A percentile compares a stretch with the other conserved stretches of the same genome.
Evolutionary conservation across 1,140 invertebrate species (phyloP).

Genomic region (Macrostomum lignano): DNA sequence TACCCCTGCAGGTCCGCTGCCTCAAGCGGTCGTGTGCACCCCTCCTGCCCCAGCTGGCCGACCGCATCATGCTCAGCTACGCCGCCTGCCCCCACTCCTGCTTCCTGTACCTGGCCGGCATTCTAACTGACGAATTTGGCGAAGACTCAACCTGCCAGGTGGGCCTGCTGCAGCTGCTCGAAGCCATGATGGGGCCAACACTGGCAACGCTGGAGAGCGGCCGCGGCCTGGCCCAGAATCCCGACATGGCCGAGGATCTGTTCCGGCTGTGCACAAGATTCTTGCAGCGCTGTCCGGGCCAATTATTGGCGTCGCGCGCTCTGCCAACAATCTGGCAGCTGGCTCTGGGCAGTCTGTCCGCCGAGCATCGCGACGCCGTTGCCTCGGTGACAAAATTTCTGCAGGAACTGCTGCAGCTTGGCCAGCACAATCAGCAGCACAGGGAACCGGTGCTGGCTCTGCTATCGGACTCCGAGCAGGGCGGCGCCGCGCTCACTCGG

Average conservation of each 20-base stretch:
- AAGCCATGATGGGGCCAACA: conserved; percentile 53
- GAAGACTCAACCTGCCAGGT: conserved; percentile 33
- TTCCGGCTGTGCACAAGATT: conserved; percentile 60
- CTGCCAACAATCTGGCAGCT: conserved; percentile 48
- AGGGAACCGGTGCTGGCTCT: too few relatives aligned
- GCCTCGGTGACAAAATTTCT: conserved; percentile 77
- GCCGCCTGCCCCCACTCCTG: conserved; percentile 54
- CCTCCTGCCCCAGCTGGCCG: too few relatives aligned
- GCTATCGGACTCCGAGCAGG: too few relatives aligned
- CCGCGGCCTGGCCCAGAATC: conserved; percentile 54
- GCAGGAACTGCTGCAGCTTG: neutral
- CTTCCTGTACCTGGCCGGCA: conserved; percentile 69
- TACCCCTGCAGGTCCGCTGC: too few relatives aligned
- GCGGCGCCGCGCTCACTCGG: too few relatives aligned
- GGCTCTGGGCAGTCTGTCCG: conserved; percentile 43
- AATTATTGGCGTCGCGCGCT: conserved; percentile 43
- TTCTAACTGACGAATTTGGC: conserved; percentile 76
- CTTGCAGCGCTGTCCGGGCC: conserved; percentile 48
- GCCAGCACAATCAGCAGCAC: neutral
- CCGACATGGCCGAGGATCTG: conserved; percentile 85
- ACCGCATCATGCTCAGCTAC: conserved; percentile 63
- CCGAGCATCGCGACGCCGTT: conserved; percentile 83
- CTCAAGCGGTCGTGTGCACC: too few relatives aligned
- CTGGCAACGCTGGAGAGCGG: conserved; percentile 43
- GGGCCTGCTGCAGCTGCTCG: conserved; percentile 10